Percentiles rank a stretch among this genome's conserved stretches.
Conservation (phyloP, 1,140 invertebrate genomes). For the Dufourea novaeangliae region DNA sequence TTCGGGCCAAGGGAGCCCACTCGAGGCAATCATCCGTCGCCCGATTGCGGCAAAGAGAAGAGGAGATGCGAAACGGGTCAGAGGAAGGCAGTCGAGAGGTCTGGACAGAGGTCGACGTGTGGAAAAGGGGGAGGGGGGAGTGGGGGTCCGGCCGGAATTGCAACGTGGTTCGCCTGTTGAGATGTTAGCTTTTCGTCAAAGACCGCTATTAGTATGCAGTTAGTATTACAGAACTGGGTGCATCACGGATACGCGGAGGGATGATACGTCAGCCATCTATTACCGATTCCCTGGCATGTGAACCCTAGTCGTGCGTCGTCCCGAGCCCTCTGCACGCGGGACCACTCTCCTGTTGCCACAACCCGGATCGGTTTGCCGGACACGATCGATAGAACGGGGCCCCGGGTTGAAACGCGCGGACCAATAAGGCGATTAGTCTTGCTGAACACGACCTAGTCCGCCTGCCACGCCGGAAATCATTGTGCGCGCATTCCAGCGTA, state of each 20-base stretch:
- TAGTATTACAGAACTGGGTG: conserved; percentile 67
- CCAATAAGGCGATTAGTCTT: conserved; percentile 59
- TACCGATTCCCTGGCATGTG: conserved; percentile 59
- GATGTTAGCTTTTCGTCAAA: conserved; percentile 78
- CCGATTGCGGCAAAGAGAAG: conserved; percentile 9
- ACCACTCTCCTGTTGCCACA: conserved; percentile 32
- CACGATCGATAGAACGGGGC: conserved; percentile 47
- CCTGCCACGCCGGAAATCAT: conserved; percentile 44
- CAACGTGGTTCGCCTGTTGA: conserved; percentile 63
- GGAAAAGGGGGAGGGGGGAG: too few species aligned
- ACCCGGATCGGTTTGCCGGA: conserved; percentile 36
- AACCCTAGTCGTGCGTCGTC: too few species aligned
- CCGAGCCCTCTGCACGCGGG: neutral
- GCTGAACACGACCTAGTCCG: conserved; percentile 29
- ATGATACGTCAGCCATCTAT: conserved; percentile 43
- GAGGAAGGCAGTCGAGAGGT: conserved; percentile 12
- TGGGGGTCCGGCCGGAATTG: conserved; percentile 49
- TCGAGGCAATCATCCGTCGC: conserved; percentile 65
- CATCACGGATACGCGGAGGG: conserved; percentile 47
- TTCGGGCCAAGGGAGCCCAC: conserved; percentile 43
- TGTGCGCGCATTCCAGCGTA: conserved; percentile 45
- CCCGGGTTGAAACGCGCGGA: conserved; percentile 26
- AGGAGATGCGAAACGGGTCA: conserved; percentile 1
- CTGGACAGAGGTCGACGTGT: too few species aligned
- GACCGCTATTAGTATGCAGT: conserved; percentile 75